Percentiles rank a stretch among this genome's conserved stretches.
Evolutionary conservation across 2,113 vertebrate genomes (phyloP).

Genomic region (Ifrita kowaldi): DNA sequence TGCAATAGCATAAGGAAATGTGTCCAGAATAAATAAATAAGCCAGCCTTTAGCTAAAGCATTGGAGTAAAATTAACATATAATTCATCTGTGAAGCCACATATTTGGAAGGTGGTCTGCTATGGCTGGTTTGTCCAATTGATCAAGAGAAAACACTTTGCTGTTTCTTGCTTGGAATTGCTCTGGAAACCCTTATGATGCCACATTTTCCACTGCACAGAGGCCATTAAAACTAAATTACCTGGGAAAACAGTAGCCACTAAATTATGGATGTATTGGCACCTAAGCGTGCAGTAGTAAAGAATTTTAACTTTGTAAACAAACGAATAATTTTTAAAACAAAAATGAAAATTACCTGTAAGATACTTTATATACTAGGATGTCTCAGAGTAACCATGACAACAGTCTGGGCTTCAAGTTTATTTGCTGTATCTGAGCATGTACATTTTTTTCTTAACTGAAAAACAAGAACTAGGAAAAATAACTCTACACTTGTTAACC

Average conservation of each 20-base stretch:
- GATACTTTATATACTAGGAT: not conserved
- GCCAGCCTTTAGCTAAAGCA: not conserved
- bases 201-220: not conserved
- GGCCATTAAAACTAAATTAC: constrained; percentile 16
- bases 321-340: not conserved
- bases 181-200: not conserved
- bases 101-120: not conserved
- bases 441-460: not conserved
- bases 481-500: not conserved
- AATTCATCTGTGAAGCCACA: not conserved
- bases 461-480: not conserved
- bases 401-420: not conserved
- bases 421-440: not conserved
- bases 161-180: not conserved
- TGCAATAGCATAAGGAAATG: not conserved
- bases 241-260: constrained; percentile 21
- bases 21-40: constrained; percentile 39
- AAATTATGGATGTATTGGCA: not conserved
- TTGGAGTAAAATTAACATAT: not conserved
- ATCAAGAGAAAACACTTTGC: not conserved
- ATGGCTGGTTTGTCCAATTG: not conserved
- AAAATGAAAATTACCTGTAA: not conserved
- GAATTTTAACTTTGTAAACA: constrained; percentile 7
- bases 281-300: not conserved
- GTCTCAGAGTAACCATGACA: constrained; percentile 52